Conservation (phyloP, 2,888 invertebrate genomes). For the Tridacna gigas region DNA sequence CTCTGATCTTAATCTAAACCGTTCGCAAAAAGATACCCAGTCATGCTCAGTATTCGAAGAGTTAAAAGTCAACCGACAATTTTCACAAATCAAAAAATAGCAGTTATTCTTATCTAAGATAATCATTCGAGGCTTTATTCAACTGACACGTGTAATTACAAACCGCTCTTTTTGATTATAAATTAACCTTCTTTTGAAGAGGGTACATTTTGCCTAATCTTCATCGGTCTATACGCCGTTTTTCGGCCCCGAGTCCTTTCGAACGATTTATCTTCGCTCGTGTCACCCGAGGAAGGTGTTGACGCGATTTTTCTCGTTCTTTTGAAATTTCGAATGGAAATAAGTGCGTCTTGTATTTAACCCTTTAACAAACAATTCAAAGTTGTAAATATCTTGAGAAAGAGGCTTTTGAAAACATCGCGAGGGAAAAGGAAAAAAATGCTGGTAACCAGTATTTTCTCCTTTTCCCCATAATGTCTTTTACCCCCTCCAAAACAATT, state of each 20-base stretch:
- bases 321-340: neutral
- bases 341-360: conserved; percentile 14
- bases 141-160: conserved; percentile 23
- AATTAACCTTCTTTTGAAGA: conserved; percentile 30
- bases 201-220: conserved; percentile 2
- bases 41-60: too few species aligned
- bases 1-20: too few species aligned
- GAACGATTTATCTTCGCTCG: conserved; percentile 14
- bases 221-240: neutral
- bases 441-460: too few species aligned
- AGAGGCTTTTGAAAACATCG: too few species aligned
- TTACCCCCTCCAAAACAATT: too few species aligned
- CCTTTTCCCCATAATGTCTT: too few species aligned
- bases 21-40: too few species aligned
- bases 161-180: conserved; percentile 17
- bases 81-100: neutral
- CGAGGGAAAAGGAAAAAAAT: too few species aligned
- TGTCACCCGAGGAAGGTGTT: conserved; percentile 20
- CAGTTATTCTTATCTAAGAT: conserved; percentile 17
- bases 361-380: too few species aligned
- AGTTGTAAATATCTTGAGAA: too few species aligned
- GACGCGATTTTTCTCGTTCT: conserved; percentile 9
- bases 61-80: too few species aligned
- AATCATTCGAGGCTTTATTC: conserved; percentile 15
- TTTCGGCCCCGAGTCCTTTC: conserved; percentile 23